These are phyloP conservation scores for Macrostomum lignano DNA, from an alignment of 1,140 invertebrate species.

Conservation along the genomic window DNA sequence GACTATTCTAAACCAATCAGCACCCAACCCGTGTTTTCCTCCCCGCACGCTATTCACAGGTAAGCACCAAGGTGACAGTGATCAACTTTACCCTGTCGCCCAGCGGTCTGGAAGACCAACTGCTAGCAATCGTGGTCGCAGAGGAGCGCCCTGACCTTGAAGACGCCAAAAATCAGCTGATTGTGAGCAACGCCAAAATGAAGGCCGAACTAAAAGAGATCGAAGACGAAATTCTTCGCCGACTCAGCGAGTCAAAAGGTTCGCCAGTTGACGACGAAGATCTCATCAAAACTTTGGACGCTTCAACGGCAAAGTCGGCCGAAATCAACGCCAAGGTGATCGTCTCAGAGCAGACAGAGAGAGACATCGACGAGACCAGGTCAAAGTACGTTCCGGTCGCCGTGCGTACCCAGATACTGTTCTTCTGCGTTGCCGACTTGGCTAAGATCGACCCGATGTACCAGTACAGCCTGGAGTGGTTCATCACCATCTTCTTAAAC, in stretches of 20 bases:
- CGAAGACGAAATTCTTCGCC: constrained; percentile 51
- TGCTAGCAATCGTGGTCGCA: constrained; percentile 51
- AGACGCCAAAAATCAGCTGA: constrained; percentile 43
- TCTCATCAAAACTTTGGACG: constrained; percentile 53
- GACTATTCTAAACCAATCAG: too few species aligned
- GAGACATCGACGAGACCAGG: constrained; percentile 26
- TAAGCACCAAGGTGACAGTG: constrained; percentile 54
- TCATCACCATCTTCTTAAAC: constrained; percentile 24
- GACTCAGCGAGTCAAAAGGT: constrained; percentile 47
- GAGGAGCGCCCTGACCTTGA: constrained; percentile 57
- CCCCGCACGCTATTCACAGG: too few species aligned
- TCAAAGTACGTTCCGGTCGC: constrained; percentile 28
- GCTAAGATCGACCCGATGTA: constrained; percentile 30
- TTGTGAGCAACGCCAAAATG: constrained; percentile 51
- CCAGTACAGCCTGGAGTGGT: constrained; percentile 30
- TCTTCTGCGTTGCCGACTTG: constrained; percentile 29
- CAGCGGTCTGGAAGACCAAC: constrained; percentile 51
- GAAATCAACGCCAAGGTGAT: constrained; percentile 28
- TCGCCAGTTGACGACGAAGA: constrained; percentile 67
- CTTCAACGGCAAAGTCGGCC: constrained; percentile 40
- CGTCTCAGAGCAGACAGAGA: constrained; percentile 27
- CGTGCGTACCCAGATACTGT: constrained; percentile 27
- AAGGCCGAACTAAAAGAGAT: constrained; percentile 48
- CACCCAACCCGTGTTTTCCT: too few species aligned
- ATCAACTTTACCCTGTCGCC: constrained; percentile 62